These are phyloP conservation scores for Ictalurus furcatus DNA, from an alignment of 2,113 vertebrate genomes.

Conservation along the genomic window DNA sequence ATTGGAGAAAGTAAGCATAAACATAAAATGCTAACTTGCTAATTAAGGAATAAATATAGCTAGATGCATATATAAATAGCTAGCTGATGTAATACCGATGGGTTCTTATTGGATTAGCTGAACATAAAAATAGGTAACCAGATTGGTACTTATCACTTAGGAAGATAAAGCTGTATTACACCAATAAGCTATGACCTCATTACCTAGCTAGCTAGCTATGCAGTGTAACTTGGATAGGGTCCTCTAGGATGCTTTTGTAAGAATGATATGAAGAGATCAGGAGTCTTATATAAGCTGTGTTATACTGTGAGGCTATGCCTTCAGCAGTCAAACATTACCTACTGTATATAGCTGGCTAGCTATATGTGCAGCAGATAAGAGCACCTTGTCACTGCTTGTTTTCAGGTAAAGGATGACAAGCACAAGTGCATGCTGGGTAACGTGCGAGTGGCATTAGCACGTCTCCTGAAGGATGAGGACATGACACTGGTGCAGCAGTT, in stretches of 20 bases:
- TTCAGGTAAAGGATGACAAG: constrained; percentile 90
- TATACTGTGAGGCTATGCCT: background rate
- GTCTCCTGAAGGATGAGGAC: constrained; percentile 82
- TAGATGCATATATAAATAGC: background rate
- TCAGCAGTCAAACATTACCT: background rate
- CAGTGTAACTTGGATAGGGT: no score
- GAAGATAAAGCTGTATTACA: background rate
- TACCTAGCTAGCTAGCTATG: no score
- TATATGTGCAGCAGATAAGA: background rate
- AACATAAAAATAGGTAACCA: background rate
- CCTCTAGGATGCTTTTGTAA: no score
- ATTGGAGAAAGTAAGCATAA: background rate
- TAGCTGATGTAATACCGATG: no score
- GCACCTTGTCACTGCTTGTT: background rate
- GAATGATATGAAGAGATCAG: no score
- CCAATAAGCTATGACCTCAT: background rate
- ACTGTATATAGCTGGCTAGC: background rate
- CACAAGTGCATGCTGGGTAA: constrained; percentile 90
- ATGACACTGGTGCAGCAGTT: constrained; percentile 89
- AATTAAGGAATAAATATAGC: background rate
- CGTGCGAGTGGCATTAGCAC: constrained; percentile 80
- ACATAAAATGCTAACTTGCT: background rate
- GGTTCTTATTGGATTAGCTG: background rate
- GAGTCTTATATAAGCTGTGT: background rate
- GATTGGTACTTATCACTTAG: background rate